Base-by-base conservation (phyloP, 1,140 invertebrate species). In the Bicyclus anynana region DNA sequence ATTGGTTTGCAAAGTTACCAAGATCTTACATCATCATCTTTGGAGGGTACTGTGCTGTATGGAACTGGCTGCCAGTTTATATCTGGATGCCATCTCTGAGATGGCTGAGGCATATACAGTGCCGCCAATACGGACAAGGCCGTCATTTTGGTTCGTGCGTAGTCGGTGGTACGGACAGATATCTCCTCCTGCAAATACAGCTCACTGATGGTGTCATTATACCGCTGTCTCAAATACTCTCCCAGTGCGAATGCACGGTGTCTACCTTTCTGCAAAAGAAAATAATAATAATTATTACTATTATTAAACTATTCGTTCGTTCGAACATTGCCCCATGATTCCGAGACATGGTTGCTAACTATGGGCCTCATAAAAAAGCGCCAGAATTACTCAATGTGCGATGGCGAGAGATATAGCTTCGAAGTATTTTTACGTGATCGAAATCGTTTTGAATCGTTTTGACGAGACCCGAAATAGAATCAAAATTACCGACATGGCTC, bases 81-180 rank as follows among this genome's bases (percentile, higher is more conserved):
- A 17, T 59, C 7, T 5, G 81, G 57, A 53, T 89, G 84, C 91
- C 91, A 92, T 23, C 59, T 61, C 56, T 91, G 89, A 0, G 46
- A 17, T 0, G 56, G 35, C 16, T 66, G 46, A 0, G 91, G 91
- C 23, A 89, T 90, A 65, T 88, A 92, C 51, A 92, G 61, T 2
- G 84, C 91, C 4, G 91, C 89, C n/a, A 93, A 60, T 3, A 89
- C 89, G 3, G 90, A 69, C 14, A 91, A 74, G 1, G 88, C 86
- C 2, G 88, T 90, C 91, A 91, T 92, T 74, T 92, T 90, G 0
- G 91, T 92, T 37, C 92, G 87, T 14, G 89, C 84, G 18, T 87
- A 88, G 29, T 90, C 87, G 13, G 91, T 91, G 5, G 90, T 89
- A 35, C 85, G 80, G 0, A 89, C 84, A 29, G 80, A 84, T 58